Percentiles rank a stretch among this genome's conserved stretches.
These are phyloP conservation scores for Rhagonycha fulva DNA, from an alignment of 2,888 invertebrate species.

Conservation along the genomic window DNA sequence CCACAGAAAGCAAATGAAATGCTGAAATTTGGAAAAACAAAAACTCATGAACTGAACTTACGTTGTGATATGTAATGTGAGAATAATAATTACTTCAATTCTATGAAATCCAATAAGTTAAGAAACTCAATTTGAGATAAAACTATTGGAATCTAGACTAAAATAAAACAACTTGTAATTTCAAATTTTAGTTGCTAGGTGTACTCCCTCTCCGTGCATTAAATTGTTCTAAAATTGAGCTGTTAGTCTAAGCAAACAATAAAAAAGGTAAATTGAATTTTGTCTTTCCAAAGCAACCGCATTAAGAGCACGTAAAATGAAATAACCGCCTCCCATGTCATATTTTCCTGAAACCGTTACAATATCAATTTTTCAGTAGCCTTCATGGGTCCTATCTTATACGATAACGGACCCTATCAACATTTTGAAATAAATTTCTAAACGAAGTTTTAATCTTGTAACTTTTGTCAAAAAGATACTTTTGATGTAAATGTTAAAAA, in stretches of 20 bases:
- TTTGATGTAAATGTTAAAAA: background rate
- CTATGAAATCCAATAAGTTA: background rate
- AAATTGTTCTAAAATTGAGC: background rate
- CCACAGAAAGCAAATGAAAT: background rate
- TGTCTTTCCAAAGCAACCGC: background rate
- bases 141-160: background rate
- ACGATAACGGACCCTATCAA: background rate
- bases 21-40: background rate
- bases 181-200: background rate
- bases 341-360: background rate
- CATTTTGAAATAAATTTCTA: background rate
- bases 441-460: background rate
- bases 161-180: background rate
- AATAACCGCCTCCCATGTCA: background rate
- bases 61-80: background rate
- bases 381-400: background rate
- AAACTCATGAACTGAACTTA: background rate
- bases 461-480: background rate
- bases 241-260: background rate
- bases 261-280: background rate
- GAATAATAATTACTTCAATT: background rate
- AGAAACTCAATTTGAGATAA: background rate
- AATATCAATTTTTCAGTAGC: background rate
- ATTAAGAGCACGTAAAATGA: background rate
- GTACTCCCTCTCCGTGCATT: background rate